phyloP scores from a whole-genome alignment of 2,113 vertebrate genomes.

The Axis porcinus region DNA sequence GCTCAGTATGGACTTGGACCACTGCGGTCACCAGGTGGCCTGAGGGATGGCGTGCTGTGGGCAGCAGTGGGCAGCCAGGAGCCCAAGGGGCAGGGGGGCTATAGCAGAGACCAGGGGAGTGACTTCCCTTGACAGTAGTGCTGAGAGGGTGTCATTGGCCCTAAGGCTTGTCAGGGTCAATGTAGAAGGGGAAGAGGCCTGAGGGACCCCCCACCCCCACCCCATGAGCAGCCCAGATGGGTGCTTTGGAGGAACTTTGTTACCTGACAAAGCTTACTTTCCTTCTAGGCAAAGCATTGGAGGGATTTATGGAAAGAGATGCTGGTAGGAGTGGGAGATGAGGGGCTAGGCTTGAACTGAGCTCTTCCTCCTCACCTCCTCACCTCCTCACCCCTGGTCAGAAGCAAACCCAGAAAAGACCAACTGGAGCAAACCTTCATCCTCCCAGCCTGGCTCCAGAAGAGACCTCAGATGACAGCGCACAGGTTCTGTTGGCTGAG shows the following conservation, averaged over 20 bases:
- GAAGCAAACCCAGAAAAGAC: background rate
- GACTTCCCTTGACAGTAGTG: background rate
- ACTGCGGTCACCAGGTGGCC: background rate
- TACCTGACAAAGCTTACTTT: background rate
- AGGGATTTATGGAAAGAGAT: constrained; percentile 31
- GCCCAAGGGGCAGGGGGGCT: background rate
- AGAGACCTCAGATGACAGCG: background rate
- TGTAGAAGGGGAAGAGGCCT: background rate
- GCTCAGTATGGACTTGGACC: background rate
- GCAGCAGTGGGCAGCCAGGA: background rate
- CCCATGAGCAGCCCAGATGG: background rate
- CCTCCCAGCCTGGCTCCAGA: background rate
- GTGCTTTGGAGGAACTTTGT: background rate
- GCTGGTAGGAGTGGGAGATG: background rate
- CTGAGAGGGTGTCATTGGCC: background rate
- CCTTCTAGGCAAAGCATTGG: background rate
- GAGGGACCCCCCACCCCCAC: too few relatives aligned
- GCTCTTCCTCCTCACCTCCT: background rate
- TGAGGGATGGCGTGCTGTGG: background rate
- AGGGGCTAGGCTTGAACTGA: background rate
- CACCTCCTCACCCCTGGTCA: background rate
- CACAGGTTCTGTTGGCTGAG: background rate
- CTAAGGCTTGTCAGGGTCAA: background rate
- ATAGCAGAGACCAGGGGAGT: background rate
- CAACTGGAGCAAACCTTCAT: background rate